Evolutionary conservation across 2,797 vertebrate genomes (phyloP).

Genomic region (Momotus momota): DNA sequence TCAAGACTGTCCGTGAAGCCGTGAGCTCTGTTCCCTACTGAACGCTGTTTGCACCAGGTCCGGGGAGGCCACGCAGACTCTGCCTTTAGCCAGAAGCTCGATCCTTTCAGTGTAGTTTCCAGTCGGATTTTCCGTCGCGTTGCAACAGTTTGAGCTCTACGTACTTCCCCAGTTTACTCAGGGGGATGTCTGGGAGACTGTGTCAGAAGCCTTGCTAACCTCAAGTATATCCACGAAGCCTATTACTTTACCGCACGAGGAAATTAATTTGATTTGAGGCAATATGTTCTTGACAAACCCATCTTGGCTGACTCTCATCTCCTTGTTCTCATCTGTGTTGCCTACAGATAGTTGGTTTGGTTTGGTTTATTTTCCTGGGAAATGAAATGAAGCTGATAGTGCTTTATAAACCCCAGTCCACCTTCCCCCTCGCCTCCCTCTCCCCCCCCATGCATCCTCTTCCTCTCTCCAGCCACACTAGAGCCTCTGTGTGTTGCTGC

Average conservation of each 20-base stretch:
- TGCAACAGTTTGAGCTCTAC: neutral
- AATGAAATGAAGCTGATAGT: conserved; percentile 45
- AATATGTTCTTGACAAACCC: conserved; percentile 36
- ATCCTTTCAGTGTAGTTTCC: neutral
- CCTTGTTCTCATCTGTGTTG: neutral
- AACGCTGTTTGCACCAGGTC: neutral
- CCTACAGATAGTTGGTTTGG: neutral
- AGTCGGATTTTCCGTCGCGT: neutral
- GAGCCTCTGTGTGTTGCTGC: neutral
- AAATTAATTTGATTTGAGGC: conserved; percentile 53
- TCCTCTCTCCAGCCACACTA: neutral
- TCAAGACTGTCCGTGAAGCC: neutral
- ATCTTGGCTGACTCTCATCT: neutral
- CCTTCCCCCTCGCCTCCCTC: neutral
- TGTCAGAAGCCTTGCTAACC: conserved; percentile 35
- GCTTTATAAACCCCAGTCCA: conserved; percentile 22
- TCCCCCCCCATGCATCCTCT: neutral
- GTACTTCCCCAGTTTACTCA: neutral
- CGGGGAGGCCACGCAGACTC: neutral
- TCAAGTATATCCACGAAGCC: conserved; percentile 20
- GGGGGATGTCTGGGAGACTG: conserved; percentile 3
- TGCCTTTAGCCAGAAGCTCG: neutral
- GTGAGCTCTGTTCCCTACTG: neutral
- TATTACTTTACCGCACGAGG: conserved; percentile 31
- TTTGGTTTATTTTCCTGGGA: conserved; percentile 29